These are phyloP conservation scores for Tringa solitaria DNA, from an alignment of 2,113 vertebrate species.

Conservation along the genomic window DNA sequence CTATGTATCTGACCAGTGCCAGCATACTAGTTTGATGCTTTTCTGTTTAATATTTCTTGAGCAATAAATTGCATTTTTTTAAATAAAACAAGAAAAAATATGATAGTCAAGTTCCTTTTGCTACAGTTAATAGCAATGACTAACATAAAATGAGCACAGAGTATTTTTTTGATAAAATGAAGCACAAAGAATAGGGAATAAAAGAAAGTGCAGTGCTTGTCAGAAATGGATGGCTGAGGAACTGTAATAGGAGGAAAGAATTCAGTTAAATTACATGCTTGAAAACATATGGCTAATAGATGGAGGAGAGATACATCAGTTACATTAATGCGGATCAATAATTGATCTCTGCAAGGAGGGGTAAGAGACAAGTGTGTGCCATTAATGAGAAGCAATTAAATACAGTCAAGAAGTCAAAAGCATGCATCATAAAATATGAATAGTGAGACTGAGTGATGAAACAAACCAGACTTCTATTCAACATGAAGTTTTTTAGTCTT, in stretches of 20 bases:
- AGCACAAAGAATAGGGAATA: not conserved
- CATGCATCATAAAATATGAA: not conserved
- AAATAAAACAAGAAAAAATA: not conserved
- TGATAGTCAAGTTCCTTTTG: not conserved
- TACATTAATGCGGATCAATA: constrained; percentile 26
- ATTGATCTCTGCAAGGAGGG: not conserved
- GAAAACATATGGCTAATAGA: constrained; percentile 33
- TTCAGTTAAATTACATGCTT: constrained; percentile 30
- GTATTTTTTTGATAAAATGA: not conserved
- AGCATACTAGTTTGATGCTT: not conserved
- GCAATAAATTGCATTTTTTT: not conserved
- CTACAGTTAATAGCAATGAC: not conserved
- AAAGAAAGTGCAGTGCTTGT: not conserved
- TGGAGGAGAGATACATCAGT: not conserved
- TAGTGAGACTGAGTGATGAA: not conserved
- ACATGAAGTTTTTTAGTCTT: not conserved
- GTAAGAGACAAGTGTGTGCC: not conserved
- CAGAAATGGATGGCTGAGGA: not conserved
- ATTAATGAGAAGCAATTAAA: constrained; percentile 35
- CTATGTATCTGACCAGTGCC: not conserved
- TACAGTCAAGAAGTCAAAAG: not conserved
- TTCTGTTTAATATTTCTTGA: not conserved
- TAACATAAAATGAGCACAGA: not conserved
- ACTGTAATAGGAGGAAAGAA: not conserved
- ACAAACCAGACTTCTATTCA: constrained; percentile 6